Evolutionary conservation across 2,113 vertebrate genomes (phyloP), one percentile per base, ranked within the genome.

Genomic region (Lophotis ruficrista): DNA sequence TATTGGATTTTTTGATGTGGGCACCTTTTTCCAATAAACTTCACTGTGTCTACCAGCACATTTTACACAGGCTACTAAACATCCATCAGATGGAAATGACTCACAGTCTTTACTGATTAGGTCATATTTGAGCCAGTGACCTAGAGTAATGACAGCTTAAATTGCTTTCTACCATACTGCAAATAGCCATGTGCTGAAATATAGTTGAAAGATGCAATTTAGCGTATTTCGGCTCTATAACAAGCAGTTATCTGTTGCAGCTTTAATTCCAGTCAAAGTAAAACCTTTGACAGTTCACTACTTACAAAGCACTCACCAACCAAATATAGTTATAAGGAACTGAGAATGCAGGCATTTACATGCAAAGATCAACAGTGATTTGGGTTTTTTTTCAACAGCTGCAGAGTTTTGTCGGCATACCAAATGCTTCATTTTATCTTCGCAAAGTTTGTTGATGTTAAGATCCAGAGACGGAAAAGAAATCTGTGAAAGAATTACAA

Each of bases 351-450:
- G 60, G 25, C 61, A 84, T 94, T 82, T 91, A 62, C 72, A 89
- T 89, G 51, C 38, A 80, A 89, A 97, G 90, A 90, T 93, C 87
- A 95, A 91, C 84, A 95, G 75, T 51, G 71, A 92, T 92, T 97
- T 93, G 87, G 65, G 58, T 72, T 7, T 30, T 71, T 93, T 94
- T 94, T 95, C 65, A 93, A 56, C 86, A 91, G 91, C 93, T 95
- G 94, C 83, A 73, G 85, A 82, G 62, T 70, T 79, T 83, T 88
- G 83, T 94, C 10, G 3, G 81, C 75, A 82, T 51, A 95, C 57
- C 73, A 94, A 97, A 92, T 86, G 71, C 33, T 87, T 87, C 86
- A 64, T 96, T 97, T 95, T 72, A 64, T 88, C 93, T 90, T 90
- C 5, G 1, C 77, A 91, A 91, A 83, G 62, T 93, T 95, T 95